Conservation (phyloP, 2,797 vertebrate genomes). For the Hemitrygon akajei region DNA sequence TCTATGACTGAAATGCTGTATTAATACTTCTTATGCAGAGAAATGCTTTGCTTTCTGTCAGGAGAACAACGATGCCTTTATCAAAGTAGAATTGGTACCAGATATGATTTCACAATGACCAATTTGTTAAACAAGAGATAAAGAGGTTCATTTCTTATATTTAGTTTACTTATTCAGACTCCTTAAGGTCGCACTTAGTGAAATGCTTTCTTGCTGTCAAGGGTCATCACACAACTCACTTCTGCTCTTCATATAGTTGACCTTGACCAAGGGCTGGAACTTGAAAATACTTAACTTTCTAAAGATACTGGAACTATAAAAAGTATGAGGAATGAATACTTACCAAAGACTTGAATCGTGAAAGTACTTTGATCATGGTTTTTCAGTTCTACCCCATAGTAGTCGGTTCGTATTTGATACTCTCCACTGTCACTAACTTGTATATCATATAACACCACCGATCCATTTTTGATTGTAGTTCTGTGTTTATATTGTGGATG, state of each 20-base stretch:
- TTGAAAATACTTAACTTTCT: not conserved
- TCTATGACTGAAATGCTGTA: too few species aligned
- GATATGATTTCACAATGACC: not conserved
- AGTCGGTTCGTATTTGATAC: constrained; percentile 26
- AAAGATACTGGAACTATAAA: too few species aligned
- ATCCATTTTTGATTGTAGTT: not conserved
- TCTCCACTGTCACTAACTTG: not conserved
- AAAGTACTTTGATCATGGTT: not conserved
- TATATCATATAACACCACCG: not conserved
- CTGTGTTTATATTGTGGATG: not conserved
- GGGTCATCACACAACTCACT: too few species aligned
- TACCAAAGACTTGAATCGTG: constrained; percentile 11
- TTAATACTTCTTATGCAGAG: too few species aligned
- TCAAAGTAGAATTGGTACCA: too few species aligned
- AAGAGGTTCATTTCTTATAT: not conserved
- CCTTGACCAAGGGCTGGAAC: too few species aligned
- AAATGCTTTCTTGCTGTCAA: too few species aligned
- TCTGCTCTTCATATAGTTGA: too few species aligned
- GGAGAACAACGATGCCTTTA: too few species aligned
- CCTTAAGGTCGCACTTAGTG: too few species aligned
- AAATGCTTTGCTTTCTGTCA: too few species aligned
- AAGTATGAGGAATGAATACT: not conserved
- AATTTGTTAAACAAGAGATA: not conserved
- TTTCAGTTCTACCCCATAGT: not conserved
- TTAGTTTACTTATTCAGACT: not conserved